Evolutionary conservation across 2,888 invertebrate genomes (phyloP), one percentile per base, ranked within the genome.

Genomic region (Hylaea fasciaria): DNA sequence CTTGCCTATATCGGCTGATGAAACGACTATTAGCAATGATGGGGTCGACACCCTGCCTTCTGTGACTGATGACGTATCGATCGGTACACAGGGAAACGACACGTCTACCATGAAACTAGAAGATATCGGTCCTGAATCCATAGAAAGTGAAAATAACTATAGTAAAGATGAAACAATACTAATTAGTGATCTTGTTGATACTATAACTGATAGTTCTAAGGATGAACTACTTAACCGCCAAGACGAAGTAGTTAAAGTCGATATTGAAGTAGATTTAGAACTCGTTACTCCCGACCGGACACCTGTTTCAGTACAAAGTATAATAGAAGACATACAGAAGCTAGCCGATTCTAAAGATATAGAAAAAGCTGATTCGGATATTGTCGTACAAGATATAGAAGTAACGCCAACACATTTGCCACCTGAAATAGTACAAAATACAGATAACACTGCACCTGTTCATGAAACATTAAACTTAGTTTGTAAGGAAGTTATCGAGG

Each of bases 401-500:
- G 71, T 68, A 64, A 61, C 64, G 66, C 69, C 68, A 56, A 63
- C 63, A 66, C 66, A 71, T 68, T 76, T 77, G 77, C 76, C 80
- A 80, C 83, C 86, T 88, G 86, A 83, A 74, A 78, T 69, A 87
- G 88, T 89, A 89, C 89, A 89, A 89, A 88, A 72, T 79, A 76
- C 70, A 67, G 68, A 65, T 81, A 74, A 74, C 62, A 64, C 75
- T 68, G 64, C 64, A 50, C 43, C 58, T 59, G 56, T 55, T 59
- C 54, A 60, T 35, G 66, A 66, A 56, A 63, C 57, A 64, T 68
- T 65, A 49, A 68, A 49, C 49, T 62, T 70, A 65, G 62, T 66
- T 47, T 62, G 61, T 52, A 69, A 56, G 58, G 60, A 71, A 61
- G 55, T 65, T 53, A 55, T 65, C 14, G 73, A 63, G 58, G 62